Evolutionary conservation across 2,888 invertebrate genomes (phyloP), one percentile per base, ranked within the genome.

Genomic region (Piscicola geometra): DNA sequence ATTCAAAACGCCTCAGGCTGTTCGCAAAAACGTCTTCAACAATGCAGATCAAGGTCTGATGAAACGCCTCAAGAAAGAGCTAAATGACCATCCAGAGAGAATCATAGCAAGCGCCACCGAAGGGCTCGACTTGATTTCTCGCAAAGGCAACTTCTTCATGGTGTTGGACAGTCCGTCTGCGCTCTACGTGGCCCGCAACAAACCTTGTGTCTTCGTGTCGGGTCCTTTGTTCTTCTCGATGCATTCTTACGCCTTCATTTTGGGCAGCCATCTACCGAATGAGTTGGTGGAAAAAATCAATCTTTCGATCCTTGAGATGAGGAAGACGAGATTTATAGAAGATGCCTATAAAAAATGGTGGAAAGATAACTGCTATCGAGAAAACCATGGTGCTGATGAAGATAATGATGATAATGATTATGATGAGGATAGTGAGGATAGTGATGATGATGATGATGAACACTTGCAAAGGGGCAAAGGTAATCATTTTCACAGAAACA

Each of bases 251-350:
- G 5, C 60, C n/a, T 21, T 56, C 25, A n/a, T 56, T 56, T n/a
- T 56, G 3, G 60, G 60, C 3, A 9, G 15, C 60, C 60, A 56
- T 56, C 60, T 56, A 21, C n/a, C 60, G 60, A 56, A 56, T 56
- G 60, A 56, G 5, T 56, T 56, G 21, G 25, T 56, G 25, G 25
- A 56, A 25, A 56, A 56, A 56, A 56, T 56, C n/a, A 56, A 56
- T 56, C 25, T 15, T 25, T 56, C 60, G 21, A 56, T 56, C 3
- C 3, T 5, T 18, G 60, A 56, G n/a, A 56, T 56, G 60, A 56
- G n/a, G 25, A 18, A 56, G n/a, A 56, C 3, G 9, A n/a, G 60
- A 56, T 56, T 56, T 21, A 56, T 56, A 3, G n/a, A 56, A 25
- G n/a, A 5, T 56, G n/a, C 60, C n/a, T 56, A 56, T 21, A 9